A percentile compares a stretch with the other conserved stretches of the same genome.
These are phyloP conservation scores for Theristus sp. DNA, from an alignment of 2,888 invertebrate genomes.

Conservation along the genomic window DNA sequence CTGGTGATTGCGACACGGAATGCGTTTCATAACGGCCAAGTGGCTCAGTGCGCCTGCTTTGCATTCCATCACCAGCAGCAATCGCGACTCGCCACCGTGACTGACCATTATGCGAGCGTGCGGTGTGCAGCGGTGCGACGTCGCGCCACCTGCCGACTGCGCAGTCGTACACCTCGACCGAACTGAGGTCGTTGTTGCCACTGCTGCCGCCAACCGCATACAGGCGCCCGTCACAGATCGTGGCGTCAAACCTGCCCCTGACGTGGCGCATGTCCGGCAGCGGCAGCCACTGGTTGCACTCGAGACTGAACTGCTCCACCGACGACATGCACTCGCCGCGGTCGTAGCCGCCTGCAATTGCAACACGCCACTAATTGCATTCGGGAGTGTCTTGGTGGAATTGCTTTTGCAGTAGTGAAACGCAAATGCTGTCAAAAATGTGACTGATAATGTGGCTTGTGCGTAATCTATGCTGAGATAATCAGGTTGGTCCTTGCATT, in stretches of 20 bases:
- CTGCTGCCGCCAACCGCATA: conserved; percentile 55
- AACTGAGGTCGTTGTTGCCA: conserved; percentile 57
- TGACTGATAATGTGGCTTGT: too few relatives aligned
- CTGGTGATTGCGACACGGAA: too few relatives aligned
- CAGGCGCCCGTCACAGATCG: conserved; percentile 41
- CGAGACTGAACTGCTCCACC: conserved; percentile 38
- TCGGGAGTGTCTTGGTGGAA: too few relatives aligned
- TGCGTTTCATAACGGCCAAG: too few relatives aligned
- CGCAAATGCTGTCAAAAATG: too few relatives aligned
- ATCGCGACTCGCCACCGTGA: too few relatives aligned
- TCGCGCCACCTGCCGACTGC: conserved; percentile 35
- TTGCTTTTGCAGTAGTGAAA: too few relatives aligned
- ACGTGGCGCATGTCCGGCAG: conserved; percentile 52
- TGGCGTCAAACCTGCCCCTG: conserved; percentile 58
- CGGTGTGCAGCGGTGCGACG: conserved; percentile 42
- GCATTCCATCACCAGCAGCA: too few relatives aligned
- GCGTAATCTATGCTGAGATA: too few relatives aligned
- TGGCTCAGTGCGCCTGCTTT: too few relatives aligned
- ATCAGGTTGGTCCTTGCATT: too few relatives aligned
- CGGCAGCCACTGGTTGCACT: conserved; percentile 41
- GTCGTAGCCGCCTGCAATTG: conserved; percentile 57
- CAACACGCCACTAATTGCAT: too few relatives aligned
- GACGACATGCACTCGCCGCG: conserved; percentile 58
- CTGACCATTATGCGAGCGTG: conserved; percentile 47
- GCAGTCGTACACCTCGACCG: conserved; percentile 46